Conservation (phyloP, 2,113 vertebrate genomes). For the Malurus alboscapulatus region DNA sequence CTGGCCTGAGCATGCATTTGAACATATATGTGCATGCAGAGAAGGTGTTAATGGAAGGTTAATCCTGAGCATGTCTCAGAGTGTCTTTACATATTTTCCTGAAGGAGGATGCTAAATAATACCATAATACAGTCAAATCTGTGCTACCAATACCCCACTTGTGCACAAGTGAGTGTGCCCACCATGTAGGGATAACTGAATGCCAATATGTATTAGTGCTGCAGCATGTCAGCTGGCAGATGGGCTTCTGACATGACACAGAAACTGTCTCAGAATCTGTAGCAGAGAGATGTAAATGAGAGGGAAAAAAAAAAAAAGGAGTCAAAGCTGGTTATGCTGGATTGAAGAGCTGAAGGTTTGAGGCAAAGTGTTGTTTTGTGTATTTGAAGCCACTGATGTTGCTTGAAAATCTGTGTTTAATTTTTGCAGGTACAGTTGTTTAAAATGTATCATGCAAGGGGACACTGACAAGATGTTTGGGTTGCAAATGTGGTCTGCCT, state of each 20-base stretch:
- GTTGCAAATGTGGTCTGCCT: neutral
- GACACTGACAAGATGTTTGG: neutral
- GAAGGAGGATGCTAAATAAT: neutral
- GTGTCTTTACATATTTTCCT: conserved; percentile 4
- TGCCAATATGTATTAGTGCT: neutral
- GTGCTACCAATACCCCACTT: neutral
- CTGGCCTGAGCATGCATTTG: neutral
- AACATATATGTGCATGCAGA: neutral
- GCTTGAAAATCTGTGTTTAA: conserved; percentile 34
- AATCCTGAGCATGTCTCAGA: neutral
- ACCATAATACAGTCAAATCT: neutral
- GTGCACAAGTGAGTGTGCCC: neutral
- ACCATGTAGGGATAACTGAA: neutral
- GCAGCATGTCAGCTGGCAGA: neutral
- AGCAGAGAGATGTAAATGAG: neutral
- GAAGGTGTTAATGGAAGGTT: neutral
- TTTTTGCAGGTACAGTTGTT: conserved; percentile 32
- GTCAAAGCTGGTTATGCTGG: neutral
- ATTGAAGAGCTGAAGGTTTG: neutral
- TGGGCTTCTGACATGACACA: neutral
- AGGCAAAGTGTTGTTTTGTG: neutral
- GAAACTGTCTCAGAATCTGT: neutral
- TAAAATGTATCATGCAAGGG: neutral
- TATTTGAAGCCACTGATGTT: neutral
- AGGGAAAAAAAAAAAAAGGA: neutral